Conservation (phyloP, 2,113 vertebrate genomes). For the Vidua macroura region DNA sequence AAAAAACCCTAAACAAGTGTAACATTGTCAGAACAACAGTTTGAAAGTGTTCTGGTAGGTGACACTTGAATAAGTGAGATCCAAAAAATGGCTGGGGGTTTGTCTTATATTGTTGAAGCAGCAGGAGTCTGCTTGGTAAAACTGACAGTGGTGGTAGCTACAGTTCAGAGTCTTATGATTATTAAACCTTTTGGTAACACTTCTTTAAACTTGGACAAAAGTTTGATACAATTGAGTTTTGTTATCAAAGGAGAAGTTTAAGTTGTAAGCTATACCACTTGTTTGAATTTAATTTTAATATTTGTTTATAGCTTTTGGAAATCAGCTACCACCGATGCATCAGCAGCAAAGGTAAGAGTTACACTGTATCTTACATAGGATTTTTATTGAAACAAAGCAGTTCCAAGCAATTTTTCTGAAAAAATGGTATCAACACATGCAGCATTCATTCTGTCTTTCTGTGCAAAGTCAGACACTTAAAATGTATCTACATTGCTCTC, state of each 20-base stretch:
- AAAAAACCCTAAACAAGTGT: conserved; percentile 6
- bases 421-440: background rate
- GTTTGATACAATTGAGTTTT: background rate
- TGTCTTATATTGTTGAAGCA: background rate
- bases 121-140: background rate
- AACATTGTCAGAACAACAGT: conserved; percentile 17
- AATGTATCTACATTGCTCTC: background rate
- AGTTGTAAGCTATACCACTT: background rate
- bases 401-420: background rate
- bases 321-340: conserved; percentile 88
- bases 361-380: background rate
- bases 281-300: conserved; percentile 10
- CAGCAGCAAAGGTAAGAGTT: conserved; percentile 86
- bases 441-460: background rate
- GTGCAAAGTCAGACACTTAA: background rate
- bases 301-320: conserved; percentile 82
- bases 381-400: background rate
- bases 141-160: background rate
- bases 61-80: background rate
- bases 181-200: background rate
- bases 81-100: background rate
- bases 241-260: background rate
- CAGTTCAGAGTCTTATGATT: background rate
- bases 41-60: conserved; percentile 38
- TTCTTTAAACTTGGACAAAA: background rate